Conservation (phyloP, 2,888 invertebrate species). For the Platerodrilus igneus region DNA sequence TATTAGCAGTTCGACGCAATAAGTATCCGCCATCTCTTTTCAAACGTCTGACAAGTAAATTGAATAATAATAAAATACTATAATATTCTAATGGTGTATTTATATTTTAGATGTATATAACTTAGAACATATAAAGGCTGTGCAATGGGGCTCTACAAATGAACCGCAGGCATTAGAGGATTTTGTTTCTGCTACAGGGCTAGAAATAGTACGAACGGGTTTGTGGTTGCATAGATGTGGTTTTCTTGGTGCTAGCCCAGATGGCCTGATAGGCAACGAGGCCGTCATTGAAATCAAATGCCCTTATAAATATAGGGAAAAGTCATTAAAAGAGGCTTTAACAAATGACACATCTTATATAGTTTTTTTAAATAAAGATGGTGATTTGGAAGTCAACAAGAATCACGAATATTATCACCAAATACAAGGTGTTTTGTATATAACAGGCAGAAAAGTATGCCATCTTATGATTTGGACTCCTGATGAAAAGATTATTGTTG, state of each 20-base stretch:
- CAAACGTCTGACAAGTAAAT: constrained; percentile 6
- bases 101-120: constrained; percentile 3
- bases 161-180: not conserved
- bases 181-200: constrained; percentile 1
- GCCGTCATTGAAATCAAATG: constrained; percentile 18
- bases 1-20: not conserved
- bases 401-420: constrained; percentile 8
- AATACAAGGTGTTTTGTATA: constrained; percentile 9
- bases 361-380: not conserved
- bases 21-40: constrained; percentile 6
- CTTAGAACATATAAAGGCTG: constrained; percentile 2
- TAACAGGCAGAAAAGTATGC: constrained; percentile 5
- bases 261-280: constrained; percentile 15
- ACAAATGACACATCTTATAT: constrained; percentile 4
- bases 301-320: constrained; percentile 11
- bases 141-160: constrained; percentile 2
- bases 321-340: constrained; percentile 1
- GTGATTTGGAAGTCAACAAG: constrained; percentile 3
- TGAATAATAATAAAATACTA: no score
- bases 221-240: constrained; percentile 11
- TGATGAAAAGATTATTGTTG: constrained; percentile 2
- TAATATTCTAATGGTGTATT: no score
- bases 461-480: constrained; percentile 8
- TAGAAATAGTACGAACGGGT: not conserved
- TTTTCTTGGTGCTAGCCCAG: constrained; percentile 13